phyloP scores from a whole-genome alignment of 92 coral and sea anemone species.

The Parazoanthus darwini region DNA sequence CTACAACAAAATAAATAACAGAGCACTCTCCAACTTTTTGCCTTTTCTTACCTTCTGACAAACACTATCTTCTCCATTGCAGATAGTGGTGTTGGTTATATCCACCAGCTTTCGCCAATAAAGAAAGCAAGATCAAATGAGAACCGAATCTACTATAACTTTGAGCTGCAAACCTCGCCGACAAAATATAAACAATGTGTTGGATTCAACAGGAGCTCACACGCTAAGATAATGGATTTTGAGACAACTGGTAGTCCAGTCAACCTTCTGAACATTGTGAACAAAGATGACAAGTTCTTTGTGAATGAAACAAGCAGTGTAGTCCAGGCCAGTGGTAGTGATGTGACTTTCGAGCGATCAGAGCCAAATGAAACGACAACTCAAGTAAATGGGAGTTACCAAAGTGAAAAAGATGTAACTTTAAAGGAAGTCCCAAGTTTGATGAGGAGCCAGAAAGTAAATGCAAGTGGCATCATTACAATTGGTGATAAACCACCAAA shows the following conservation, averaged over 20 bases:
- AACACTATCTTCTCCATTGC: not conserved
- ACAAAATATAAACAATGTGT: not conserved
- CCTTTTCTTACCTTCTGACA: not conserved
- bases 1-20: too few relatives aligned
- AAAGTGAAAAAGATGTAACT: not conserved
- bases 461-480: not conserved
- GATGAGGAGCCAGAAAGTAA: not conserved
- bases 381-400: not conserved
- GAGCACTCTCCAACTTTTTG: not conserved
- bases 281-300: not conserved
- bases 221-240: not conserved
- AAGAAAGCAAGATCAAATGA: conserved; percentile 20
- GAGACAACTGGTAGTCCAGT: conserved; percentile 2
- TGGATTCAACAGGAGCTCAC: not conserved
- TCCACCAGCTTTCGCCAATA: conserved; percentile 22
- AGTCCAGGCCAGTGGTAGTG: not conserved
- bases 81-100: conserved; percentile 22
- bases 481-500: not conserved
- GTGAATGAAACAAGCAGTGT: not conserved
- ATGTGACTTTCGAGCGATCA: not conserved
- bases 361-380: not conserved
- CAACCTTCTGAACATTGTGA: not conserved
- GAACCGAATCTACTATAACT: not conserved
- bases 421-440: not conserved
- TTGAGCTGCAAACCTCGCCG: not conserved